These are phyloP conservation scores for Magallana gigas DNA, from an alignment of 1,140 invertebrate species.

Conservation along the genomic window DNA sequence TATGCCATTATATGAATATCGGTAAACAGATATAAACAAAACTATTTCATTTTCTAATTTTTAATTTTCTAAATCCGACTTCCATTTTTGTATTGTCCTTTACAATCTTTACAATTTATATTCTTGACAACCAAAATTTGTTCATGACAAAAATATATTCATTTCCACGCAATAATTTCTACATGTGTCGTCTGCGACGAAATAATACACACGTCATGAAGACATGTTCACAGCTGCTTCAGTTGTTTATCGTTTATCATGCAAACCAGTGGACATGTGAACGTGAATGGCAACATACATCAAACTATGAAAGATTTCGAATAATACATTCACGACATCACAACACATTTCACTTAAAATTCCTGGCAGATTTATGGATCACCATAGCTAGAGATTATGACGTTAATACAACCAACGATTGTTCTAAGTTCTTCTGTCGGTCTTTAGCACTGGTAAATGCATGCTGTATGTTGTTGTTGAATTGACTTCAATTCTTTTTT, in stretches of 20 bases:
- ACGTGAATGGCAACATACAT: neutral
- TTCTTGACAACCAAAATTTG: too few species aligned
- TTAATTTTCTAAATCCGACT: too few species aligned
- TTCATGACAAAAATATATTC: too few species aligned
- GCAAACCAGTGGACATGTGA: neutral
- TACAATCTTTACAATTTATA: too few species aligned
- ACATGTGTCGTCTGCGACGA: too few species aligned
- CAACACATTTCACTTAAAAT: conserved; percentile 20
- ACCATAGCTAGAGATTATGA: neutral
- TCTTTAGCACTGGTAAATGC: neutral
- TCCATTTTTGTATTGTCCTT: too few species aligned
- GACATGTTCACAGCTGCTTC: neutral
- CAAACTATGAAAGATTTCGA: neutral
- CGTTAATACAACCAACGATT: neutral
- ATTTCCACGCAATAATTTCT: too few species aligned
- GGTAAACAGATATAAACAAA: too few species aligned
- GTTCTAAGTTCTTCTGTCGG: neutral
- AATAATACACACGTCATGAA: too few species aligned
- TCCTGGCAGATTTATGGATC: conserved; percentile 29
- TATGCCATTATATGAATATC: too few species aligned
- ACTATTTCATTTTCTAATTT: too few species aligned
- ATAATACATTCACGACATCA: conserved; percentile 24
- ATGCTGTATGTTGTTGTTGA: neutral
- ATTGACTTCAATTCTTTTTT: too few species aligned
- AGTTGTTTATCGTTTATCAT: neutral